phyloP scores from a whole-genome alignment of 2,888 invertebrate species.

The Habrosyne pyritoides region DNA sequence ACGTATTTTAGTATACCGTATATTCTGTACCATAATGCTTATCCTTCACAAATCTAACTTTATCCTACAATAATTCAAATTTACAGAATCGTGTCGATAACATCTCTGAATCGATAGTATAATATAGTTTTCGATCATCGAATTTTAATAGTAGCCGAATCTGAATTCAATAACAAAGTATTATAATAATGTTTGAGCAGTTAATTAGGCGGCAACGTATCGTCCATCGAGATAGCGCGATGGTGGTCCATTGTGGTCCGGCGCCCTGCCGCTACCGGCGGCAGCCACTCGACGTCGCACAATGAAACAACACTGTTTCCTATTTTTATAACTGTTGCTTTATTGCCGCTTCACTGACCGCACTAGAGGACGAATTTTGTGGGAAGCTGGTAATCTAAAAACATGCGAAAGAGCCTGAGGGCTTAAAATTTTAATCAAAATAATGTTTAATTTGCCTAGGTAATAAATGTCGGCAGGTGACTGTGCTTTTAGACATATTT shows the following conservation, averaged over 20 bases:
- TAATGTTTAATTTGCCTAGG: neutral
- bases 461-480: neutral
- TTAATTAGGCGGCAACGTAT: conserved; percentile 81
- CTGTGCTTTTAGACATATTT: neutral
- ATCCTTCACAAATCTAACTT: too few relatives aligned
- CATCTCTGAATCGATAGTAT: conserved; percentile 31
- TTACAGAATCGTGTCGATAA: conserved; percentile 33
- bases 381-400: conserved; percentile 61
- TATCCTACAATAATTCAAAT: neutral
- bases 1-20: neutral
- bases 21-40: neutral
- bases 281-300: conserved; percentile 57
- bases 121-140: conserved; percentile 32
- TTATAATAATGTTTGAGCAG: conserved; percentile 80
- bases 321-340: conserved; percentile 76
- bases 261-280: conserved; percentile 62
- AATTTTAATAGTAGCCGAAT: conserved; percentile 41
- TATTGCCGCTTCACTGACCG: conserved; percentile 73
- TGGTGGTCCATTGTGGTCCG: conserved; percentile 79
- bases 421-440: conserved; percentile 6
- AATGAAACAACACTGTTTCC: conserved; percentile 71
- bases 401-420: conserved; percentile 22
- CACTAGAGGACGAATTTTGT: conserved; percentile 65
- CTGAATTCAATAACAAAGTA: conserved; percentile 70
- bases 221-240: conserved; percentile 79